Evolutionary conservation across 1,140 invertebrate genomes (phyloP).

Genomic region (Atta cephalotes): DNA sequence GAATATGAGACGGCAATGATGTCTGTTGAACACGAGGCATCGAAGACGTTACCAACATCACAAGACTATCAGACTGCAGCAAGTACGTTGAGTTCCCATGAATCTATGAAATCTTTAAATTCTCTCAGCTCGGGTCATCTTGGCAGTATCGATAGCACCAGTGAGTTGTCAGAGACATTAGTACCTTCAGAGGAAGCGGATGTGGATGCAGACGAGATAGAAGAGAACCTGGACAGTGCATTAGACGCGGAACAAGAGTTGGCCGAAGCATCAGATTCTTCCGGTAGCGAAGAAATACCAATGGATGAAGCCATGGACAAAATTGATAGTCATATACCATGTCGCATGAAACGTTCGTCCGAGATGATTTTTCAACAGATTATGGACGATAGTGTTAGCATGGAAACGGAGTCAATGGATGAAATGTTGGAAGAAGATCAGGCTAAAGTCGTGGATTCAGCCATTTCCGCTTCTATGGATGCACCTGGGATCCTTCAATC

Average conservation of each 20-base stretch:
- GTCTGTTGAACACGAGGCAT: constrained; percentile 90
- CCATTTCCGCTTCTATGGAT: constrained; percentile 74
- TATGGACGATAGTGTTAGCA: constrained; percentile 78
- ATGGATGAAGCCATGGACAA: constrained; percentile 76
- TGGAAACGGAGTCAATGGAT: constrained; percentile 25
- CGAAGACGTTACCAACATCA: constrained; percentile 89
- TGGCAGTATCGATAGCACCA: constrained; percentile 93
- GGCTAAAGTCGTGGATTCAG: constrained; percentile 69
- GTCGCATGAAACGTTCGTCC: constrained; percentile 94
- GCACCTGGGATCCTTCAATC: constrained; percentile 77
- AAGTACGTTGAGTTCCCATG: constrained; percentile 93
- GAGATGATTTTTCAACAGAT: constrained; percentile 95
- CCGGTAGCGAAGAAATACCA: constrained; percentile 74
- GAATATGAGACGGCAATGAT: constrained; percentile 96
- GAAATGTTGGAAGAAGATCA: constrained; percentile 55
- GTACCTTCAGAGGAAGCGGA: constrained; percentile 92
- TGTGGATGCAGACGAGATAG: constrained; percentile 85
- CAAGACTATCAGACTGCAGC: constrained; percentile 95
- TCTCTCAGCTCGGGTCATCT: constrained; percentile 95
- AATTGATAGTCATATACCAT: constrained; percentile 84
- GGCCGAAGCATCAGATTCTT: constrained; percentile 80
- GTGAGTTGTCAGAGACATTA: constrained; percentile 95
- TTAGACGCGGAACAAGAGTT: constrained; percentile 74
- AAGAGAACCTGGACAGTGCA: constrained; percentile 76
- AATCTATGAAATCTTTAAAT: constrained; percentile 95